Evolutionary conservation across 2,113 vertebrate species (phyloP).

Genomic region (Nycticryphes semicollaris): DNA sequence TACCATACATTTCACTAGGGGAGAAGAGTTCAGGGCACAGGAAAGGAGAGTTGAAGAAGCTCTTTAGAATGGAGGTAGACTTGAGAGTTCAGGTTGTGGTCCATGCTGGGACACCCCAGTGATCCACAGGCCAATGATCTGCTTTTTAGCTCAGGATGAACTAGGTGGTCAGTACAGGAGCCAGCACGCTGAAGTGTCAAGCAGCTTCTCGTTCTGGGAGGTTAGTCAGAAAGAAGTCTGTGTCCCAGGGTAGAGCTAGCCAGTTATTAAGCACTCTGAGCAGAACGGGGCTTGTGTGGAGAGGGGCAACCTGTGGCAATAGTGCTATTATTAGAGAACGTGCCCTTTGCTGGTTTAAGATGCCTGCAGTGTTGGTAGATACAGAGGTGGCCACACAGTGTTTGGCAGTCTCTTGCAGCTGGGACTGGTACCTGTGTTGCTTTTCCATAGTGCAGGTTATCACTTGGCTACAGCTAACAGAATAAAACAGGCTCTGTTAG

Average conservation of each 20-base stretch:
- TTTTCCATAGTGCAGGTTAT: background rate
- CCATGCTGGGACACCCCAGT: background rate
- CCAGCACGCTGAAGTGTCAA: background rate
- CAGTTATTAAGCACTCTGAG: rapidly evolving
- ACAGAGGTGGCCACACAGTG: no score
- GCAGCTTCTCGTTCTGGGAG: background rate
- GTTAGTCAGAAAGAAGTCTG: background rate
- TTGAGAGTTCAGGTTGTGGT: background rate
- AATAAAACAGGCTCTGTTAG: background rate
- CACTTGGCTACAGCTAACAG: background rate
- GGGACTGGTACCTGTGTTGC: background rate
- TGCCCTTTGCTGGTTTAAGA: background rate
- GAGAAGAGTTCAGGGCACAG: background rate
- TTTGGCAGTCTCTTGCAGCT: background rate
- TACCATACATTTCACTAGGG: background rate
- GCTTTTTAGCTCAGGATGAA: background rate
- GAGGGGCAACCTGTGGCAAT: background rate
- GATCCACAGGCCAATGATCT: background rate
- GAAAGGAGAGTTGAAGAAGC: background rate
- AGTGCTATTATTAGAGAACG: rapidly evolving
- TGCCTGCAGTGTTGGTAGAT: background rate
- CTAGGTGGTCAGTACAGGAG: background rate
- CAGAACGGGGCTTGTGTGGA: background rate
- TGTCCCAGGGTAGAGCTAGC: background rate
- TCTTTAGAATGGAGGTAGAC: background rate